These are phyloP conservation scores for Actinopyga echinites DNA, from an alignment of 53 echinoderm and acorn worm species.

Conservation along the genomic window DNA sequence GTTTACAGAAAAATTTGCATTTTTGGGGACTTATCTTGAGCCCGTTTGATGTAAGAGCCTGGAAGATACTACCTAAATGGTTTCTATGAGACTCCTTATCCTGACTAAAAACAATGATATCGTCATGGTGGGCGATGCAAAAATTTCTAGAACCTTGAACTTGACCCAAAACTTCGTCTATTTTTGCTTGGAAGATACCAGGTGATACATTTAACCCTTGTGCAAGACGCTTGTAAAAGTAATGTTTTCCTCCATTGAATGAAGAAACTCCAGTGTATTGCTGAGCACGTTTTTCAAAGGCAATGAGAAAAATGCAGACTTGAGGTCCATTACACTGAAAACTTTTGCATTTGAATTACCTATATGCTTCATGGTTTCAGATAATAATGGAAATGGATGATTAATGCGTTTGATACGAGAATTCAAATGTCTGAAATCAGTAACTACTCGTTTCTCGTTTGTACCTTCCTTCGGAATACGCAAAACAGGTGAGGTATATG, in stretches of 20 bases:
- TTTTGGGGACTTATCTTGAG: constrained; percentile 19
- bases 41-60: constrained; percentile 10
- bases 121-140: constrained; percentile 63
- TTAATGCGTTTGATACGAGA: too few species aligned
- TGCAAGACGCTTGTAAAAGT: too few species aligned
- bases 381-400: too few species aligned
- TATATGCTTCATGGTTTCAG: too few species aligned
- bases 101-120: constrained; percentile 49
- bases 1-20: constrained; percentile 31
- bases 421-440: constrained; percentile 35
- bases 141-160: too few species aligned
- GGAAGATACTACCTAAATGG: constrained; percentile 28
- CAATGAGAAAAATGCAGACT: constrained; percentile 47
- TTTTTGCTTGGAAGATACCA: too few species aligned
- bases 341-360: too few species aligned
- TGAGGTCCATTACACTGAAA: constrained; percentile 53
- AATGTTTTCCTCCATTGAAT: constrained; percentile 56
- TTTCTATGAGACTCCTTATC: constrained; percentile 29
- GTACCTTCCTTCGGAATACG: too few species aligned
- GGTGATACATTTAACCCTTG: constrained; percentile 29
- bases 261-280: too few species aligned
- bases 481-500: constrained; percentile 53
- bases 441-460: too few species aligned
- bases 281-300: too few species aligned
- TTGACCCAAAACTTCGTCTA: constrained; percentile 46